These are phyloP conservation scores for Bubo blakistoni DNA, from an alignment of 2,113 vertebrate genomes.

Conservation along the genomic window DNA sequence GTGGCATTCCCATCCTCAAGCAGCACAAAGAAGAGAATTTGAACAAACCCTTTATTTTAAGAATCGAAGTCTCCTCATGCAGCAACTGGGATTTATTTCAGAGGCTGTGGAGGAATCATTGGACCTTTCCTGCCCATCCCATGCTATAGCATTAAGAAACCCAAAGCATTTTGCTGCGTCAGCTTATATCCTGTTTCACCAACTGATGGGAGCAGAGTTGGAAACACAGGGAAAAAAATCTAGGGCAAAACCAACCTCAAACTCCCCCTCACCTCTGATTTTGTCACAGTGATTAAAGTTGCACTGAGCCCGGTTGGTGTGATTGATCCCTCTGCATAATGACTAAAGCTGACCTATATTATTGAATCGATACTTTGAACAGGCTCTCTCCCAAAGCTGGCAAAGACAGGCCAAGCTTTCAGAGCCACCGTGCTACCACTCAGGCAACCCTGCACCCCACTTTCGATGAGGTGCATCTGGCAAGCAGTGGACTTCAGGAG, in stretches of 20 bases:
- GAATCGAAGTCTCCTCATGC: fast-evolving
- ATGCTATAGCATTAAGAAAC: neutral
- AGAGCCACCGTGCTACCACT: fast-evolving
- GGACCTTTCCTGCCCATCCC: neutral
- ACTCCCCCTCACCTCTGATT: constrained; percentile 17
- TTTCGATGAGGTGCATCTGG: fast-evolving
- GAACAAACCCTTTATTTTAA: neutral
- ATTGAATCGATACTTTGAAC: neutral
- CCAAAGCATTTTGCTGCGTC: neutral
- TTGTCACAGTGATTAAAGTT: neutral
- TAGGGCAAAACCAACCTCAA: constrained; percentile 1
- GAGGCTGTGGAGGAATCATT: neutral
- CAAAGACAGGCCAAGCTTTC: neutral
- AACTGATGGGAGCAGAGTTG: neutral
- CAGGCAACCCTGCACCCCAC: fast-evolving
- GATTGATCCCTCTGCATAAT: constrained; percentile 29
- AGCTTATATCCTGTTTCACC: neutral
- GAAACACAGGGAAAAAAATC: neutral
- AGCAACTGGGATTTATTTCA: neutral
- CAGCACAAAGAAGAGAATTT: neutral
- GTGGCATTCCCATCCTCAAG: neutral
- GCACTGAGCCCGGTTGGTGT: neutral
- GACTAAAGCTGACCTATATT: neutral
- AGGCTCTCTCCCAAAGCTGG: neutral
- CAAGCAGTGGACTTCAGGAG: neutral